Conservation (phyloP, 2,797 vertebrate genomes). For the Danio jaintianensis region DNA sequence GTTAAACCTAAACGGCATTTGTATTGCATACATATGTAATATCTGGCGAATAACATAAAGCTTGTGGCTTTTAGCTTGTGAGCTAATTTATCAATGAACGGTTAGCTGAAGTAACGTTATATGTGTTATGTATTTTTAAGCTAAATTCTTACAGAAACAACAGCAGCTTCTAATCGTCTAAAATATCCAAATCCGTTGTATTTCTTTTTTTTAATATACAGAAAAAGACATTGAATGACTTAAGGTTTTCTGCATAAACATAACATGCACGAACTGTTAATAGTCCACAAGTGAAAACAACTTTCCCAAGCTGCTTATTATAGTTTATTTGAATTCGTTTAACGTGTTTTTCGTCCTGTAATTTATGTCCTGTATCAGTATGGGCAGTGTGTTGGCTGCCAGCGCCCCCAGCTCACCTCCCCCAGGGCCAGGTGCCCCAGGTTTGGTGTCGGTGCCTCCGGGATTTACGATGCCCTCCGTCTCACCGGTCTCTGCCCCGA, state of each 20-base stretch:
- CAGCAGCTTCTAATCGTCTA: background rate
- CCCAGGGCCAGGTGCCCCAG: conserved; percentile 67
- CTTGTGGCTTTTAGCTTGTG: conserved; percentile 25
- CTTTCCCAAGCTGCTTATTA: background rate
- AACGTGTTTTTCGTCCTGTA: background rate
- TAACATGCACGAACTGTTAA: background rate
- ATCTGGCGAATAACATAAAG: background rate
- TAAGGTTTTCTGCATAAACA: background rate
- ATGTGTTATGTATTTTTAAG: background rate
- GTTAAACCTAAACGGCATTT: background rate
- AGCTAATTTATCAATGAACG: conserved; percentile 20
- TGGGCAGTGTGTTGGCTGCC: conserved; percentile 92
- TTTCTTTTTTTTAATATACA: background rate
- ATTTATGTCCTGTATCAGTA: conserved; percentile 65
- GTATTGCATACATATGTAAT: background rate
- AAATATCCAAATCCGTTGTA: background rate
- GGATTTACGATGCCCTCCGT: conserved; percentile 86
- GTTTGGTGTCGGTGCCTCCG: conserved; percentile 80
- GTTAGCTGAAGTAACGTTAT: background rate
- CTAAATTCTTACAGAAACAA: background rate
- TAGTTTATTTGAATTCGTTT: background rate
- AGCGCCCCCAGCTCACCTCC: conserved; percentile 74
- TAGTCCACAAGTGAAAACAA: background rate
- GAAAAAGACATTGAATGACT: background rate
- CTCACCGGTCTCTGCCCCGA: conserved; percentile 64